Evolutionary conservation across 2,797 vertebrate genomes (phyloP), one percentile per base, ranked within the genome.

Genomic region (Trematomus bernacchii): DNA sequence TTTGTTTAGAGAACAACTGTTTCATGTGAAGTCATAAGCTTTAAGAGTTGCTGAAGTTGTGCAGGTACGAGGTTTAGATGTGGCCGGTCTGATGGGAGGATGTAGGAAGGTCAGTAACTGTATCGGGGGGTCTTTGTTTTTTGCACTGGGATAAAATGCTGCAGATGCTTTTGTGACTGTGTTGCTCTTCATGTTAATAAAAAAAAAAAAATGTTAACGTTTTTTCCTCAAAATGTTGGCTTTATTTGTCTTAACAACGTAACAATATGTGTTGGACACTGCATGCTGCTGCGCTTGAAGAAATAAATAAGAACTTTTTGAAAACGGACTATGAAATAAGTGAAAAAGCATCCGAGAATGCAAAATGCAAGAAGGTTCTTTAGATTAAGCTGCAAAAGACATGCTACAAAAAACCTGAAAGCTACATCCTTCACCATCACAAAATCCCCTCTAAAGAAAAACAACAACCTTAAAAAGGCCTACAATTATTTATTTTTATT

Each of bases 171-270:
- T 77, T 71, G 21, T 72, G 70, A 74, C 70, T 75, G 40, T 82
- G 60, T 83, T 81, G 73, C 81, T 87, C 63, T 79, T 84, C 63
- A 83, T 85, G 71, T 86, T 37, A 80, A 87, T 57, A n/a, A 78
- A 82, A 83, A 74, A 43, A 69, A 54, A 73, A 87, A 85, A 27
- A 27, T 27, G 27, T 86, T 82, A 91, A 86, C 86, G 15, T 40
- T 63, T 54, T 79, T 87, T 88, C 88, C 53, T 71, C 60, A 77
- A 79, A 52, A 69, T 68, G 18, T 70, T 65, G 16, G 6, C 4
- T 44, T 76, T 15, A 59, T 65, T 27, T 40, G 8, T 62, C 12
- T 70, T 48, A 21, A 46, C 11, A 37, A 37, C 33, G 2, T 37
- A 55, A 27, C 11, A 10, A n/a, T 67, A 27, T 47, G 18, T 47